phyloP scores from a whole-genome alignment of 2,888 invertebrate species.

The Orchesellides sinensis region DNA sequence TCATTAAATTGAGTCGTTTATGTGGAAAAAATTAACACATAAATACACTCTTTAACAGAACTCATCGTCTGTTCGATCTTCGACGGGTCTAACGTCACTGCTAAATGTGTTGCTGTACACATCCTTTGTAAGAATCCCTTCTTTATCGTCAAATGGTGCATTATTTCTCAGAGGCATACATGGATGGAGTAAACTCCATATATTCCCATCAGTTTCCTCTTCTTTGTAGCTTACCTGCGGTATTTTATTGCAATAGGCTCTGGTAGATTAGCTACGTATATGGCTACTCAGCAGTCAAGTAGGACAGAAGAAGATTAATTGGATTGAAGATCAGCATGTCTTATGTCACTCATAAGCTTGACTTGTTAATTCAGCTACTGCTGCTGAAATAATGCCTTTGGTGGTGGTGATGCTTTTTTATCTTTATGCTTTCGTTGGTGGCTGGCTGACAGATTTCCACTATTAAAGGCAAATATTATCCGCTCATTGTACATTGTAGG shows the following conservation, averaged over 20 bases:
- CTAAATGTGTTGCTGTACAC: too few relatives aligned
- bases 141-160: too few relatives aligned
- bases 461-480: constrained; percentile 49
- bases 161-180: too few relatives aligned
- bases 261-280: too few relatives aligned
- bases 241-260: too few relatives aligned
- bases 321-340: constrained; percentile 31
- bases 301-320: constrained; percentile 42
- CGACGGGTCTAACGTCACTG: too few relatives aligned
- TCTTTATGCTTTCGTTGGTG: constrained; percentile 19
- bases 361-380: constrained; percentile 31
- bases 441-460: constrained; percentile 62
- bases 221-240: constrained; percentile 9
- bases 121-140: too few relatives aligned
- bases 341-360: constrained; percentile 27
- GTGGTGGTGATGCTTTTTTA: constrained; percentile 10
- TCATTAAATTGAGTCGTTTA: constrained; percentile 64
- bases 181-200: too few relatives aligned
- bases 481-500: not conserved
- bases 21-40: constrained; percentile 57
- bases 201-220: constrained; percentile 26
- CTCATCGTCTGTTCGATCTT: too few relatives aligned
- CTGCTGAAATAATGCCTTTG: not conserved
- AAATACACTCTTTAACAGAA: too few relatives aligned
- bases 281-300: constrained; percentile 11